Base-by-base conservation (phyloP, 2,113 vertebrate species). In the Carassius auratus region DNA sequence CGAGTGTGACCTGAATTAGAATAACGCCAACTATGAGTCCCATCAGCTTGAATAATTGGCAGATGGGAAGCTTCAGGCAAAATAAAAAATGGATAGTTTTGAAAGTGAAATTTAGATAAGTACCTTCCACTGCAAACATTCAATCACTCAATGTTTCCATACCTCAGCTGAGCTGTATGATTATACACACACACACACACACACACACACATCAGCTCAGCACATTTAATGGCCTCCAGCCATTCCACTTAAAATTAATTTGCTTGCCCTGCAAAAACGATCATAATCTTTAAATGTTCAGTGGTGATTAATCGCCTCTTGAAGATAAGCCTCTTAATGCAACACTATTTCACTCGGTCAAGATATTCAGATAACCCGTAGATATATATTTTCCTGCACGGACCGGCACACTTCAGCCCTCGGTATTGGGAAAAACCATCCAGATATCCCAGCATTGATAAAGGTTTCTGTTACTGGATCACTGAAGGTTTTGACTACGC, bases 241-340 rank as follows among this genome's bases (percentile, higher is more conserved):
- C 79, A 85, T 64, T 85, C 50, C 52, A 69, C 83, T 84, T 85
- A 81, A 88, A 84, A 87, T 89, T 85, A 86, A 76, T 50, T 42
- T 71, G 23, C 86, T 38, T 19, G 12, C 52, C 17, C 73, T 86
- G 83, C 66, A 76, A 78, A 84, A 85, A 87, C 86, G 45, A 89
- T 89, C 86, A 86, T 83, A 81, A 57, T 36, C 83, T 87, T 90
- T 84, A 90, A 66, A 66, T 82, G 84, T 76, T 48, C 84, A 61
- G 45, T 77, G 68, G 26, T 88, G 85, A 90, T 87, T 55, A 85
- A 90, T 87, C 76, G n/a, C 73, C 77, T 52, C 23, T 30, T 77
- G 76, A 68, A 78, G 76, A 80, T 45, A 81, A 26, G 64, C 52
- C 75, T 78, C 82, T 89, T 78, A 66, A 76, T 8, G 45, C 69